Base-by-base conservation (phyloP, 2,797 vertebrate species). In the Anomalospiza imberbis region DNA sequence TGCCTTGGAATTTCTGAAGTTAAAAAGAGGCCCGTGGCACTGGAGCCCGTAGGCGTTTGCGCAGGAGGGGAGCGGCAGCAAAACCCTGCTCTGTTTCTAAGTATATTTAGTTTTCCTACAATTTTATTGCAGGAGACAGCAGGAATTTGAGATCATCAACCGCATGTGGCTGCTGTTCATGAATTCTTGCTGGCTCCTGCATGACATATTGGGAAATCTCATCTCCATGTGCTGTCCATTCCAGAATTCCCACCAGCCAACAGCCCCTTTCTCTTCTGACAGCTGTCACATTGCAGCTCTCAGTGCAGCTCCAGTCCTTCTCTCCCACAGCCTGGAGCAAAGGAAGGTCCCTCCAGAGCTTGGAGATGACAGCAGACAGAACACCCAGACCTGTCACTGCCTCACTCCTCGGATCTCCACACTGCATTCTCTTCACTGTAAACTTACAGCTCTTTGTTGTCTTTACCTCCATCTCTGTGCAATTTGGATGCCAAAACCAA, bases 1-100 rank as follows among this genome's bases (percentile, higher is more conserved):
- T 98, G 97, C 97, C 97, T 97, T 97, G 97, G 97, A 97, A 96
- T 96, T 96, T 92, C 92, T 92, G 45, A 96, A 97, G 93, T 94
- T 95, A 82, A 89, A 93, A 63, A 82, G 94, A 92, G 95, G 94
- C 78, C 87, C 94, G 9, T 73, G 82, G 96, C 84, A 36, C 93
- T 77, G 96, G 60, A 68, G 86, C 89, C 97, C 7, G 97, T 96
- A 45, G 97, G 97, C 91, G 97, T 95, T 26, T 96, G 97, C 93
- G 97, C 96, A 51, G 97, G 97, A 97, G 97, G 97, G 94, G 96
- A 94, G 96, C 95, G 79, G 96, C 96, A 91, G 96, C 95, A 95
- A 93, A 97, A 96, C 94, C 93, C 74, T 82, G 95, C 95, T 95
- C 94, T 88, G 82, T 73, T 95, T 96, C 97, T 91, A 97, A 97